Conservation (phyloP, 2,113 vertebrate species). For the Vireo altiloquus region DNA sequence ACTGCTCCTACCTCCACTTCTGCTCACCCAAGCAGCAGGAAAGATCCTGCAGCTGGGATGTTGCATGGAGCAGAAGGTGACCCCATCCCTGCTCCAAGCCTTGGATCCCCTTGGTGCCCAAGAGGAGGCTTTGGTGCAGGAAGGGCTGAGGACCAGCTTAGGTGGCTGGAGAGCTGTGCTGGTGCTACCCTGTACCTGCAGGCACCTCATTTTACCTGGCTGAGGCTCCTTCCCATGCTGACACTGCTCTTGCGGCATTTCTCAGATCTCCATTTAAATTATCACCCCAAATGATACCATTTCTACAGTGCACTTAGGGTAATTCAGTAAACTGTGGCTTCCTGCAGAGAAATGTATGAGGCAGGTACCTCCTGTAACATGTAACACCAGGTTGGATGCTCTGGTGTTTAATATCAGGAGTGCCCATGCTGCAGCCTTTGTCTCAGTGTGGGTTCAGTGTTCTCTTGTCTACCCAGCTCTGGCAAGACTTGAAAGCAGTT, state of each 20-base stretch:
- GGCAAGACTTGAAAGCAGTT: neutral
- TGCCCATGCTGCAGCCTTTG: neutral
- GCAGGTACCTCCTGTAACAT: no score
- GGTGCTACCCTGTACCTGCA: neutral
- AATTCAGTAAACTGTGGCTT: neutral
- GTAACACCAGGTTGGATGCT: constrained; percentile 1
- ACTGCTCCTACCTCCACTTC: neutral
- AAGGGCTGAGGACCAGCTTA: neutral
- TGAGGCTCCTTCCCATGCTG: neutral
- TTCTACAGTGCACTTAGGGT: neutral
- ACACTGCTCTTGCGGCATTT: neutral
- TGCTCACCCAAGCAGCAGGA: fast-evolving
- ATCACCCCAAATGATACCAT: neutral
- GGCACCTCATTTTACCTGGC: neutral
- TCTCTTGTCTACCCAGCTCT: neutral
- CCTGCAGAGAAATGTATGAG: neutral
- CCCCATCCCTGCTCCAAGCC: neutral
- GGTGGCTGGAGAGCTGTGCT: neutral
- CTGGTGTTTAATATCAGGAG: neutral
- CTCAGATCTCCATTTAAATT: neutral
- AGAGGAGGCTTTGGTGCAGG: neutral
- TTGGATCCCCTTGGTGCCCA: neutral
- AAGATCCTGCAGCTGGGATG: neutral
- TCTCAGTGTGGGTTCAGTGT: neutral
- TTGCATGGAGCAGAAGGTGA: neutral